Conservation (phyloP, 2,797 vertebrate genomes). For the Artibeus jamaicensis region DNA sequence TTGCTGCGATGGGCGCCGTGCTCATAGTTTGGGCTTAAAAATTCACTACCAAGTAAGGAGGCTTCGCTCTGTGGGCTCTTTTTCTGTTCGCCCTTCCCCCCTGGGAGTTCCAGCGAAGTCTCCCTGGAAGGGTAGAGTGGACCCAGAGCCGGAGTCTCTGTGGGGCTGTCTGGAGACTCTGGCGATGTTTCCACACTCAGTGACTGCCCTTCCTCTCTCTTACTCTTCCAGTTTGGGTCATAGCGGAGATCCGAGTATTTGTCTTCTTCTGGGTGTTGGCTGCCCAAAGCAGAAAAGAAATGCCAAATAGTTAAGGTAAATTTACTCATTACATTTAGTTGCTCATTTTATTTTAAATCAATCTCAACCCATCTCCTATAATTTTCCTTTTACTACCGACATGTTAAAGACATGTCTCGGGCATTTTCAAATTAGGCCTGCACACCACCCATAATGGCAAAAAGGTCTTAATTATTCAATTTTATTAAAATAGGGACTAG, state of each 20-base stretch:
- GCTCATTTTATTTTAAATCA: constrained; percentile 23
- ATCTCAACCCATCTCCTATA: background rate
- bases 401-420: background rate
- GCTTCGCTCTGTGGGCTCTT: background rate
- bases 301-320: background rate
- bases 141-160: background rate
- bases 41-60: constrained; percentile 43
- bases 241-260: constrained; percentile 83
- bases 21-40: constrained; percentile 19
- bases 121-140: constrained; percentile 65
- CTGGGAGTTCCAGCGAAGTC: background rate
- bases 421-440: background rate
- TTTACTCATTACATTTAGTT: background rate
- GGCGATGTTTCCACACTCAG: background rate
- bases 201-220: constrained; percentile 50
- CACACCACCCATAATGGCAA: background rate
- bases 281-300: constrained; percentile 51
- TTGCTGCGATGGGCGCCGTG: background rate
- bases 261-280: constrained; percentile 68
- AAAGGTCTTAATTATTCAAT: background rate
- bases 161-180: background rate
- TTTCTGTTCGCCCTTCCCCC: background rate
- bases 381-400: background rate
- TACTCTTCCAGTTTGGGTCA: constrained; percentile 86
- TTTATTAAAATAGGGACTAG: background rate